A percentile compares a stretch with the other conserved stretches of the same genome.
phyloP scores from a whole-genome alignment of 2,888 invertebrate species.

The Pammene aurita region DNA sequence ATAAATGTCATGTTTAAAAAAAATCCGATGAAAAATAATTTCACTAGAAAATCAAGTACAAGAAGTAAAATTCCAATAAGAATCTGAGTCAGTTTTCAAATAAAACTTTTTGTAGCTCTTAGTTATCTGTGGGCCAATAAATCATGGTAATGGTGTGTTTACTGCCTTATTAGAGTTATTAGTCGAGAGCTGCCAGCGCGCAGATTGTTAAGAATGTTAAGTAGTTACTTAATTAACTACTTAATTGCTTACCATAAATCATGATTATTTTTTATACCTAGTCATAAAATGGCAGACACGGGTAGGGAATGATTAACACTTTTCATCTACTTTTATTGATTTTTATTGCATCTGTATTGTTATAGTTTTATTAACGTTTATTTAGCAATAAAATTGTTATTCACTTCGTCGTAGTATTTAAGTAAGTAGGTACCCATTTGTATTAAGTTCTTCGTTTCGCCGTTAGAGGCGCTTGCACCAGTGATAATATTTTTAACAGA shows the following conservation, averaged over 20 bases:
- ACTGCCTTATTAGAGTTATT: conserved; percentile 42
- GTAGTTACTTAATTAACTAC: conserved; percentile 44
- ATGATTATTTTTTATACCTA: conserved; percentile 42
- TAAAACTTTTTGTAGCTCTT: conserved; percentile 9
- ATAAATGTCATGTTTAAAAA: background rate
- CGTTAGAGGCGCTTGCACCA: conserved; percentile 7
- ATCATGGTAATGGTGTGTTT: conserved; percentile 45
- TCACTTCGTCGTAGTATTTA: background rate
- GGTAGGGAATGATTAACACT: conserved; percentile 13
- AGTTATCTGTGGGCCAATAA: conserved; percentile 44
- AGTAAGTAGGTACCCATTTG: background rate
- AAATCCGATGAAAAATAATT: background rate
- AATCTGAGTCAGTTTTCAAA: conserved; percentile 4
- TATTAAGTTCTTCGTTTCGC: background rate
- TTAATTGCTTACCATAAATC: conserved; percentile 40
- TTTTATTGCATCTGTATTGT: background rate
- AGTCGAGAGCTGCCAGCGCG: conserved; percentile 39
- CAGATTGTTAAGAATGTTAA: conserved; percentile 47
- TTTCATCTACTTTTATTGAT: conserved; percentile 3
- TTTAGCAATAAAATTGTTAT: background rate
- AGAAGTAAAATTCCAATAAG: conserved; percentile 4
- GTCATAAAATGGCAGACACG: conserved; percentile 21
- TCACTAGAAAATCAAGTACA: background rate
- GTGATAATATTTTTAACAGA: background rate
- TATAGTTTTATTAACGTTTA: background rate